Evolutionary conservation across 2,797 vertebrate species (phyloP).

Genomic region (Chiroxiphia lanceolata): DNA sequence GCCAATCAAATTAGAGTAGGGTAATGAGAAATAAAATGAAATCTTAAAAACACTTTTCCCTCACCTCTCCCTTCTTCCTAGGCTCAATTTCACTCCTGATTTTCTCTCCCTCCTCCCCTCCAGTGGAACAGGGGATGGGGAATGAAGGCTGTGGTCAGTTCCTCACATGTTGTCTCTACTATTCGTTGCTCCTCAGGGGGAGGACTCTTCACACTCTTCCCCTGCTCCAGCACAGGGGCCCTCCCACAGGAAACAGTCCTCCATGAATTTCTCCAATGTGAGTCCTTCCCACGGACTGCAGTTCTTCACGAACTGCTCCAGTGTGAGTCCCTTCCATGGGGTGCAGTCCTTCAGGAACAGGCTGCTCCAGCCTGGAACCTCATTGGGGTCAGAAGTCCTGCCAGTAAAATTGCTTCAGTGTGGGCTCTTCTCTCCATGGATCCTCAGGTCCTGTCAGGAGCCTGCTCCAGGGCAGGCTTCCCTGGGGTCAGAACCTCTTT

Average conservation of each 20-base stretch:
- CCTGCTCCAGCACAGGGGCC: not conserved
- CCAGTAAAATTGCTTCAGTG: not conserved
- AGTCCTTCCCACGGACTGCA: not conserved
- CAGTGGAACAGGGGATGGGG: not conserved
- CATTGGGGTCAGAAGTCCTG: not conserved
- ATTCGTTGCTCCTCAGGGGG: not conserved
- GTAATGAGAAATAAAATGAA: not conserved
- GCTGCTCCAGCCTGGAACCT: not conserved
- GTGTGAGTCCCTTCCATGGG: not conserved
- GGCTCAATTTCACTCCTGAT: not conserved
- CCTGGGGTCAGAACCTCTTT: not conserved
- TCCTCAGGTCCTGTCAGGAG: not conserved
- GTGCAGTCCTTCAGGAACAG: not conserved
- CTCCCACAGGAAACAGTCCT: not conserved
- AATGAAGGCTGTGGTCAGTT: not conserved
- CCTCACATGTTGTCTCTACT: not conserved
- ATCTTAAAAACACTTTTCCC: not conserved
- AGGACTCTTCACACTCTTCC: not conserved
- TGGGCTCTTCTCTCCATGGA: not conserved
- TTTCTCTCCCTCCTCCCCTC: not conserved
- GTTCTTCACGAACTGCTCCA: not conserved
- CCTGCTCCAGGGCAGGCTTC: not conserved
- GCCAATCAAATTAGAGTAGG: not conserved
- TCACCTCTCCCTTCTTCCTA: not conserved
- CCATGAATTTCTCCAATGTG: not conserved